Evolutionary conservation across 2,113 vertebrate genomes (phyloP).

Genomic region (Plecturocebus donacophilus): DNA sequence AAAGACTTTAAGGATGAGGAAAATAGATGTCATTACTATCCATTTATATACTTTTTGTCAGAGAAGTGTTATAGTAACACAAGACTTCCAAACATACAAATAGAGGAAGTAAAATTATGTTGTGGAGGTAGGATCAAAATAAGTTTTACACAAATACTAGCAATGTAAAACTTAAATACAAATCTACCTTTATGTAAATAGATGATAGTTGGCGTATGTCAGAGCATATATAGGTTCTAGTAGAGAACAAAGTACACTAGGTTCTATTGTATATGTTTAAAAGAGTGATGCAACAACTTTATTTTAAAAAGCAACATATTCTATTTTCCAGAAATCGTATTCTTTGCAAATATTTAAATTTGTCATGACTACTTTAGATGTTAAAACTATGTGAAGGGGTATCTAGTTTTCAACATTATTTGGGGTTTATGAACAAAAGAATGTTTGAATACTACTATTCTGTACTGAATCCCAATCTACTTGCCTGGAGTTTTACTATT

Average conservation of each 20-base stretch:
- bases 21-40: neutral
- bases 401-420: conserved; percentile 9
- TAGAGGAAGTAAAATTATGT: conserved; percentile 7
- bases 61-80: neutral
- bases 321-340: neutral
- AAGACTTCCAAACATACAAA: neutral
- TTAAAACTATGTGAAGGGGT: neutral
- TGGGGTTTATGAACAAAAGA: neutral
- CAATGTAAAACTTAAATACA: neutral
- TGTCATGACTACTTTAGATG: neutral
- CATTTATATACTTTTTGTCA: neutral
- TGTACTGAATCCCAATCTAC: neutral
- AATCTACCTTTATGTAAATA: neutral
- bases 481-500: neutral
- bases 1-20: neutral
- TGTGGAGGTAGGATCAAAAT: neutral
- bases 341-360: neutral
- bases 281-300: neutral
- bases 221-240: neutral
- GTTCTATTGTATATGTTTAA: neutral
- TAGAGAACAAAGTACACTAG: neutral
- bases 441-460: neutral
- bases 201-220: neutral
- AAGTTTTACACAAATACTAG: neutral
- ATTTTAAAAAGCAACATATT: neutral